Conservation (phyloP, 2,888 invertebrate species). For the Lepidocyrtoides sp. region DNA sequence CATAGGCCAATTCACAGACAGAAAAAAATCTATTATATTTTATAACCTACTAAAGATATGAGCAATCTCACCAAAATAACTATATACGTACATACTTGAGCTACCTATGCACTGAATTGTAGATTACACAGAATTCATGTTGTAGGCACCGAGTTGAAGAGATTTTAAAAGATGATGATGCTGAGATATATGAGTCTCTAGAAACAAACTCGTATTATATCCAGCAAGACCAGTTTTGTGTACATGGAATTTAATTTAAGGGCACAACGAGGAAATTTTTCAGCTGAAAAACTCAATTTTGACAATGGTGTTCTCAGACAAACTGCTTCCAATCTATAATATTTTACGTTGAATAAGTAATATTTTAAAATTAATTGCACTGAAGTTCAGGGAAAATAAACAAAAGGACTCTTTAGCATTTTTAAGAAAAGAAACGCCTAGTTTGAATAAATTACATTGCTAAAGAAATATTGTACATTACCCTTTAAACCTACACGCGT, state of each 20-base stretch:
- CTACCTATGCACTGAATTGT: background rate
- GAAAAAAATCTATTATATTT: too few relatives aligned
- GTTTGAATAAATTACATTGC: conserved; percentile 44
- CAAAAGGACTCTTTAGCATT: conserved; percentile 29
- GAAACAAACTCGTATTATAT: background rate
- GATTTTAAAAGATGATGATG: background rate
- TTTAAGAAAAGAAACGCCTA: conserved; percentile 14
- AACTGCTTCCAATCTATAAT: background rate
- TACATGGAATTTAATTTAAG: conserved; percentile 38
- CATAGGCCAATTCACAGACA: background rate
- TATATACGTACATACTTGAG: background rate
- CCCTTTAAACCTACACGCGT: conserved; percentile 28
- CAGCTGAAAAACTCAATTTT: conserved; percentile 20
- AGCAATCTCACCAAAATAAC: background rate
- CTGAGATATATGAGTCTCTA: background rate
- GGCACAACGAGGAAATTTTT: conserved; percentile 16
- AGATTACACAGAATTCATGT: background rate
- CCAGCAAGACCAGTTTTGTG: conserved; percentile 62
- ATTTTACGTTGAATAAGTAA: conserved; percentile 10
- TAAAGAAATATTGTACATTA: conserved; percentile 32
- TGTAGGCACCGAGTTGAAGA: background rate
- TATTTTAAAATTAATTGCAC: conserved; percentile 48
- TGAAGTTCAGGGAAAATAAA: conserved; percentile 59
- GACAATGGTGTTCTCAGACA: background rate
- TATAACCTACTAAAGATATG: background rate